Evolutionary conservation across 1,140 invertebrate genomes (phyloP).

Genomic region (Drepana arcuata): DNA sequence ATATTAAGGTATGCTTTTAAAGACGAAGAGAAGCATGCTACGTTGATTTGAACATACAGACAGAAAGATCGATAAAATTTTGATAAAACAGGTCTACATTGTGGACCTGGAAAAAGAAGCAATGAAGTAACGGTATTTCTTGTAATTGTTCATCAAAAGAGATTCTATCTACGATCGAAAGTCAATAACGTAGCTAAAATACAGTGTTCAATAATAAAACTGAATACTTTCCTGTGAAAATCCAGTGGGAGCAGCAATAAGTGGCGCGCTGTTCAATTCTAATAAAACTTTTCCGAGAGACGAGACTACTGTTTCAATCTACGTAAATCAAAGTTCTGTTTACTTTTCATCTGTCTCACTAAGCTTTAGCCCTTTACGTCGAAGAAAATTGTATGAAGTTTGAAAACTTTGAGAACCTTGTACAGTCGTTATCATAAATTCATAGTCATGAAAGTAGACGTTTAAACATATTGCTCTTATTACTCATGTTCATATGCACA

Average conservation of each 20-base stretch:
- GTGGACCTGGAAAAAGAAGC: too few species aligned
- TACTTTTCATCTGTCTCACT: constrained; percentile 18
- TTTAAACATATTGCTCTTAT: too few species aligned
- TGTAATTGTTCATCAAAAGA: background rate
- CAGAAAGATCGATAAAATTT: too few species aligned
- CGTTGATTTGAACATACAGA: too few species aligned
- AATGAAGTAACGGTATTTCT: background rate
- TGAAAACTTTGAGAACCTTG: too few species aligned
- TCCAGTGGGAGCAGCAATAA: constrained; percentile 14
- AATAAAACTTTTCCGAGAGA: constrained; percentile 24
- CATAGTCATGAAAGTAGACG: too few species aligned
- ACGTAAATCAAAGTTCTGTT: constrained; percentile 22
- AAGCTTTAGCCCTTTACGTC: constrained; percentile 1
- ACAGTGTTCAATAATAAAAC: background rate
- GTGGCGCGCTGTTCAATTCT: constrained; percentile 17
- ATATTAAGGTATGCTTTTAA: too few species aligned
- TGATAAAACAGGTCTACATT: too few species aligned
- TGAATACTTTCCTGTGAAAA: background rate
- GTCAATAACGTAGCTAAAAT: background rate
- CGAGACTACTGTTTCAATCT: constrained; percentile 19
- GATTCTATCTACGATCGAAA: background rate
- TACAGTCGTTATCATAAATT: too few species aligned
- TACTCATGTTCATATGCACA: too few species aligned
- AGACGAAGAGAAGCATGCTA: too few species aligned
- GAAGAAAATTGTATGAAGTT: too few species aligned